A percentile compares a stretch with the other conserved stretches of the same genome.
Conservation (phyloP, 2,888 invertebrate genomes). For the Dynastes grantii region DNA sequence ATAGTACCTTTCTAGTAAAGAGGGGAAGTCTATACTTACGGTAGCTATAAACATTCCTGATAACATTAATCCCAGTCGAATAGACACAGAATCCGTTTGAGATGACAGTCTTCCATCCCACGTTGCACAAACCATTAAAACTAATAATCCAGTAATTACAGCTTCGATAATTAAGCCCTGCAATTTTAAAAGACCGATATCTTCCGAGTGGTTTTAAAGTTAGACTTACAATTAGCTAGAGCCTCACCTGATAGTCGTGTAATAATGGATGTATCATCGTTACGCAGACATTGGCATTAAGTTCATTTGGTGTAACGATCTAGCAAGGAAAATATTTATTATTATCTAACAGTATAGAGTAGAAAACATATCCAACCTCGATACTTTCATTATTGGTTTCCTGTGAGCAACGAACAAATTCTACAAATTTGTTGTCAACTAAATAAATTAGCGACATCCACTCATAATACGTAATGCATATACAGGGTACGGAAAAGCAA, state of each 20-base stretch:
- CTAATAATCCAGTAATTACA: conserved; percentile 47
- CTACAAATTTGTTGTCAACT: no score
- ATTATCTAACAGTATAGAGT: no score
- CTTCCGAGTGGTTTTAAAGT: conserved; percentile 50
- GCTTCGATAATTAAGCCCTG: conserved; percentile 53
- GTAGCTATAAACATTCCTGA: conserved; percentile 46
- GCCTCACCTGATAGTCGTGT: conserved; percentile 60
- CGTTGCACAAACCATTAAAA: conserved; percentile 49
- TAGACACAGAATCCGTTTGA: conserved; percentile 51
- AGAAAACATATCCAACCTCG: no score
- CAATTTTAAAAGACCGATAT: conserved; percentile 57
- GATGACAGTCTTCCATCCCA: conserved; percentile 52
- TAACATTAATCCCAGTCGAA: conserved; percentile 53
- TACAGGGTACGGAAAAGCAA: no score
- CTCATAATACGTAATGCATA: no score
- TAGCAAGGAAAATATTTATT: conserved; percentile 43
- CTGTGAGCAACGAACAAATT: no score
- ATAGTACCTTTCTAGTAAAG: no score
- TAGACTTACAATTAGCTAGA: background rate
- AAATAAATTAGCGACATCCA: no score
- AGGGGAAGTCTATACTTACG: conserved; percentile 31
- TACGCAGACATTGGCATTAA: conserved; percentile 72
- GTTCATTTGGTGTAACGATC: conserved; percentile 67
- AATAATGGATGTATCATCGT: conserved; percentile 73
- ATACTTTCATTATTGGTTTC: no score